A percentile compares a stretch with the other conserved stretches of the same genome.
Evolutionary conservation across 2,888 invertebrate species (phyloP).

Genomic region (Syrista parreyssii): DNA sequence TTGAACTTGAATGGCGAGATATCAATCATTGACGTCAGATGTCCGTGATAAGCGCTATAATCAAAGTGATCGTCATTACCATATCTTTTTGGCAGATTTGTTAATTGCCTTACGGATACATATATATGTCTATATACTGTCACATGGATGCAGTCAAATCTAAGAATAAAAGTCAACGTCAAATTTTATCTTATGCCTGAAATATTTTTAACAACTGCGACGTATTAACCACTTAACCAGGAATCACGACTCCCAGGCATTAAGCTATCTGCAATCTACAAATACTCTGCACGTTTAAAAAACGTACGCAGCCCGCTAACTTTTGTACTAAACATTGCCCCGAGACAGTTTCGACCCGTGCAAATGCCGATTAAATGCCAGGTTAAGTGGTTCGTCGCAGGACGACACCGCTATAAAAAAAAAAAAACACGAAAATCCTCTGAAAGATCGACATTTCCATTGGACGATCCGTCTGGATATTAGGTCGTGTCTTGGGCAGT

Average conservation of each 20-base stretch:
- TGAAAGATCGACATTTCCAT: neutral
- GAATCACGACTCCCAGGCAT: too few species aligned
- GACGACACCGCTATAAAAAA: neutral
- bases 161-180: neutral
- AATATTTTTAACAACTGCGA: constrained; percentile 4
- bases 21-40: constrained; percentile 94
- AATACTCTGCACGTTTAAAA: too few species aligned
- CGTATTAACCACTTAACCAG: neutral
- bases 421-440: neutral
- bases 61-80: neutral
- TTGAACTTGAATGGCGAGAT: constrained; percentile 99
- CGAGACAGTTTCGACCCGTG: too few species aligned
- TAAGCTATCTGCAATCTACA: too few species aligned
- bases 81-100: neutral
- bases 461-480: neutral
- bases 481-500: neutral
- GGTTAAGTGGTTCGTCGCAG: neutral
- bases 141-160: neutral
- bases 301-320: too few species aligned
- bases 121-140: neutral
- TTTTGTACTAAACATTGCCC: too few species aligned
- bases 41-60: constrained; percentile 97
- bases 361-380: too few species aligned
- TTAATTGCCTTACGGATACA: neutral
- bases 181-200: neutral